These are phyloP conservation scores for Mastomys coucha DNA, from an alignment of 2,113 vertebrate species.

Conservation along the genomic window DNA sequence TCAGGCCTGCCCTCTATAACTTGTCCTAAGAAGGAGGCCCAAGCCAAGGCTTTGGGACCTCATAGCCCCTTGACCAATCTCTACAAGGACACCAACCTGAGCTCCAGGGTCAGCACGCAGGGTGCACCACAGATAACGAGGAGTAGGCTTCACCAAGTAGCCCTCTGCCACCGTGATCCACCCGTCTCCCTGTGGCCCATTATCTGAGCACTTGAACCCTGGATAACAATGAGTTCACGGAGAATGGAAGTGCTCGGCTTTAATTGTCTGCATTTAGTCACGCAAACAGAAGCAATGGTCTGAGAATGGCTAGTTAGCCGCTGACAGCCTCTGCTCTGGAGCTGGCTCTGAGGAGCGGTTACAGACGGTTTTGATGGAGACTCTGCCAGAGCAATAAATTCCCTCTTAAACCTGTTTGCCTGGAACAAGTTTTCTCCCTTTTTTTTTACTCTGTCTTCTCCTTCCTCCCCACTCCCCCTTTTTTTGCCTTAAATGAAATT, in stretches of 20 bases:
- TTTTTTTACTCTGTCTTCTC: conserved; percentile 40
- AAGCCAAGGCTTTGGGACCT: conserved; percentile 50
- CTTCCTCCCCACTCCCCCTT: not conserved
- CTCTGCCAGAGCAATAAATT: conserved; percentile 85
- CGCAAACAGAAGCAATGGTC: conserved; percentile 99
- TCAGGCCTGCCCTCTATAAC: not conserved
- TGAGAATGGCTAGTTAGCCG: conserved; percentile 98
- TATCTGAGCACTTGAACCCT: conserved; percentile 99
- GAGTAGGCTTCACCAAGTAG: conserved; percentile 93
- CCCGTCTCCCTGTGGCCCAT: conserved; percentile 97
- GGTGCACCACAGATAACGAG: conserved; percentile 92
- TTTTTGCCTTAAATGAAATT: conserved; percentile 82
- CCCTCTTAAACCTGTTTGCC: conserved; percentile 86
- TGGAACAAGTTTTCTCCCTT: conserved; percentile 85
- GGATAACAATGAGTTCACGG: conserved; percentile 99
- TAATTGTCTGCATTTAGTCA: conserved; percentile 99
- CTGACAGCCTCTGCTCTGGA: conserved; percentile 97
- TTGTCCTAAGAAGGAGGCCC: not conserved
- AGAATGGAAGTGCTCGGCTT: conserved; percentile 98
- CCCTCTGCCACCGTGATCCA: conserved; percentile 91
- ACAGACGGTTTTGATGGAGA: conserved; percentile 90
- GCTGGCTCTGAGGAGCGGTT: conserved; percentile 94
- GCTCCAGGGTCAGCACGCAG: conserved; percentile 77
- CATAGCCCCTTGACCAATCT: conserved; percentile 68
- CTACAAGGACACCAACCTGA: conserved; percentile 30